Evolutionary conservation across 2,888 invertebrate species (phyloP).

Genomic region (Xanthorhoe spadicearia): DNA sequence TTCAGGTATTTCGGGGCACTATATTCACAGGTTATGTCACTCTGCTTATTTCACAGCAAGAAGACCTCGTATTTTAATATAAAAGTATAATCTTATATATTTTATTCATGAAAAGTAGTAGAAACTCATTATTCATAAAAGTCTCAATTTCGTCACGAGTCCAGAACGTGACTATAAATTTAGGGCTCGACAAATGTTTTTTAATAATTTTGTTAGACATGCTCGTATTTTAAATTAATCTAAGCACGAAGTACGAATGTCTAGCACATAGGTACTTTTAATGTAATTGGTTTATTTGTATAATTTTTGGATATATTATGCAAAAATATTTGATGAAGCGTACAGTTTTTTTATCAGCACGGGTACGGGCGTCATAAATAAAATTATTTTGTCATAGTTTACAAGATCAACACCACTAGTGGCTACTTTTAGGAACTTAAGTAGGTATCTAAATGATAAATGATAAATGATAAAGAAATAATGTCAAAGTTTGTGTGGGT

Average conservation of each 20-base stretch:
- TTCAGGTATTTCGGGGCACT: background rate
- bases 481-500: too few species aligned
- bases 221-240: slow-evolving; percentile 39
- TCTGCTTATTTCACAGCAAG: background rate
- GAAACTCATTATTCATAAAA: slow-evolving; percentile 19
- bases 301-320: background rate
- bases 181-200: slow-evolving; percentile 22
- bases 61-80: background rate
- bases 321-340: background rate
- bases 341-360: too few species aligned
- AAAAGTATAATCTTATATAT: background rate
- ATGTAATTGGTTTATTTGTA: background rate
- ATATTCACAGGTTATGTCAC: background rate
- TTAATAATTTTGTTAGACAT: slow-evolving; percentile 30
- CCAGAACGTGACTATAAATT: slow-evolving; percentile 14
- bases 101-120: slow-evolving; percentile 19
- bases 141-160: slow-evolving; percentile 21
- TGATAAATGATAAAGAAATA: too few species aligned
- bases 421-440: too few species aligned
- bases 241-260: slow-evolving; percentile 12
- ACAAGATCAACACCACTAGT: too few species aligned
- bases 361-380: too few species aligned
- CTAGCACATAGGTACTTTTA: slow-evolving; percentile 15
- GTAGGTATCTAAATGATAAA: too few species aligned
- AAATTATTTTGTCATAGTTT: too few species aligned